phyloP scores from a whole-genome alignment of 2,797 vertebrate genomes.

The Pipistrellus pygmaeus region DNA sequence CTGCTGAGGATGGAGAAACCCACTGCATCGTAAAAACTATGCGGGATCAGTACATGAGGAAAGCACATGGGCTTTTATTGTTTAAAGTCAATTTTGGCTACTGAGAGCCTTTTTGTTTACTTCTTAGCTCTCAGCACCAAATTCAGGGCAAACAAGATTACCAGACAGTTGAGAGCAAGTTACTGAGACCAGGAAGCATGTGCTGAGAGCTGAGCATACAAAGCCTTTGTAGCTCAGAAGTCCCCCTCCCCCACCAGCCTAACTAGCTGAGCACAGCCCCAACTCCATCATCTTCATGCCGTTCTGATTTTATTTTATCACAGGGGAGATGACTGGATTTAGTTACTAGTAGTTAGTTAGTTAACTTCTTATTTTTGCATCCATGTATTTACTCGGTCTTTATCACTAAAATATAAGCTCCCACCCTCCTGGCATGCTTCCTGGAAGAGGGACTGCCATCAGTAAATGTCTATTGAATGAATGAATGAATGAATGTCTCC shows the following conservation, averaged over 20 bases:
- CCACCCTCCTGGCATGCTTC: background rate
- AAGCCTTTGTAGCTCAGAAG: background rate
- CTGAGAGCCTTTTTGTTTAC: background rate
- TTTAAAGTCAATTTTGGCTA: background rate
- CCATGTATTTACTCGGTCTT: background rate
- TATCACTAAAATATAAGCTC: background rate
- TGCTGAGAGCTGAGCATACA: background rate
- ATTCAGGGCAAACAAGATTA: background rate
- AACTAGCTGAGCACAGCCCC: background rate
- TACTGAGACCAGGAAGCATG: background rate
- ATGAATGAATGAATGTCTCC: background rate
- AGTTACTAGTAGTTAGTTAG: background rate
- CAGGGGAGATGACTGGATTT: too few relatives aligned
- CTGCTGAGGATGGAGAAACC: background rate
- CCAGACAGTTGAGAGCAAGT: background rate
- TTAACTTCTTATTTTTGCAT: too few relatives aligned
- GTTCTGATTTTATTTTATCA: background rate
- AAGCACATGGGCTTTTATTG: background rate
- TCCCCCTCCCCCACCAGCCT: background rate
- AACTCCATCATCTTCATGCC: rapidly evolving
- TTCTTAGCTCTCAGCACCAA: background rate
- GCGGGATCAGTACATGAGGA: background rate
- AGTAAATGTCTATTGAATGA: background rate
- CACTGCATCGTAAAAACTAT: rapidly evolving
- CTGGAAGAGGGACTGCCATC: background rate